phyloP scores from a whole-genome alignment of 2,888 invertebrate genomes.

The Helleia helle region DNA sequence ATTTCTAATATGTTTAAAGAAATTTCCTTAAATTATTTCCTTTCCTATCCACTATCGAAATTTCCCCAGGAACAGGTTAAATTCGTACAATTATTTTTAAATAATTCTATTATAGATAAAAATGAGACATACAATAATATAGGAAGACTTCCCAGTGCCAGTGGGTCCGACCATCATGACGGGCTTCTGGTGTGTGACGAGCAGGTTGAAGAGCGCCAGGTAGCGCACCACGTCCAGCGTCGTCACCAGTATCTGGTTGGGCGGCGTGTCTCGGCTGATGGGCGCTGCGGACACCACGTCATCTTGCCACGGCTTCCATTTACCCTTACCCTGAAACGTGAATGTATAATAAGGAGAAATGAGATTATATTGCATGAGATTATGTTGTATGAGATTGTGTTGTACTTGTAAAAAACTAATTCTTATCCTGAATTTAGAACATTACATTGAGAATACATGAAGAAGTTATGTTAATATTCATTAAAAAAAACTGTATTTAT shows the following conservation, averaged over 20 bases:
- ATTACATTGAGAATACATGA: too few relatives aligned
- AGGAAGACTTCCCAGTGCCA: constrained; percentile 95
- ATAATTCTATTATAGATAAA: not conserved
- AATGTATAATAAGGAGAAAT: too few relatives aligned
- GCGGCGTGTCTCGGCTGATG: constrained; percentile 90
- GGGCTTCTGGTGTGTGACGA: constrained; percentile 87
- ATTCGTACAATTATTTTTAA: not conserved
- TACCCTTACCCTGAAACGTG: constrained; percentile 81
- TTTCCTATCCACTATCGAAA: not conserved
- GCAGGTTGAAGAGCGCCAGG: constrained; percentile 82
- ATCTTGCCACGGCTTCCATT: constrained; percentile 94
- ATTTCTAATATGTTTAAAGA: too few relatives aligned
- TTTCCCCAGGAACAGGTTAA: too few relatives aligned
- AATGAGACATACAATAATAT: constrained; percentile 78
- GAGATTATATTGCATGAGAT: too few relatives aligned
- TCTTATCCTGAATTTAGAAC: too few relatives aligned
- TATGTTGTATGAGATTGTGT: too few relatives aligned
- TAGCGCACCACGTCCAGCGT: constrained; percentile 93
- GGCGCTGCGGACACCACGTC: constrained; percentile 83
- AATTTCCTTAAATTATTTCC: too few relatives aligned
- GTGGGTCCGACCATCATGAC: constrained; percentile 94
- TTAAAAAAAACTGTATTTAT: too few relatives aligned
- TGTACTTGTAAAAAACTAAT: too few relatives aligned
- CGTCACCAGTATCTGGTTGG: constrained; percentile 95
- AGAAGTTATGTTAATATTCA: too few relatives aligned